phyloP scores from a whole-genome alignment of 2,888 invertebrate genomes.

The Archips crataeganus region DNA sequence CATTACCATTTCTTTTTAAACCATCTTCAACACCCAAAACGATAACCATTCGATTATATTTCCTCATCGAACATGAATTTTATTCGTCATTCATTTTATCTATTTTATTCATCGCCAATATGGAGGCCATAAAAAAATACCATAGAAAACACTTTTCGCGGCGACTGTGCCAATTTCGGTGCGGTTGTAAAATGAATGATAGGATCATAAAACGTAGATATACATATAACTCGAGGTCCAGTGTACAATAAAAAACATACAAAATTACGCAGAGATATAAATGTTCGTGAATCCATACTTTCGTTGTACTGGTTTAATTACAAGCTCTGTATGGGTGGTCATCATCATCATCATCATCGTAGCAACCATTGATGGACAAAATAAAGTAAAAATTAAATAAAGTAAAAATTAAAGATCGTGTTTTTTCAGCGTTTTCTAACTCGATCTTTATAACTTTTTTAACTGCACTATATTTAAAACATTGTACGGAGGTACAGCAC shows the following conservation, averaged over 20 bases:
- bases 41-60: slow-evolving; percentile 11
- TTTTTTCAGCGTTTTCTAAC: too few species aligned
- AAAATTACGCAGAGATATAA: slow-evolving; percentile 38
- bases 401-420: too few species aligned
- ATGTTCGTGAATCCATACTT: slow-evolving; percentile 10
- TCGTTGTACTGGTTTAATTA: neutral
- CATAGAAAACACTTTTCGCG: slow-evolving; percentile 44
- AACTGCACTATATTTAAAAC: too few species aligned
- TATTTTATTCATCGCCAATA: slow-evolving; percentile 27
- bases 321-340: too few species aligned
- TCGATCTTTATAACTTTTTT: too few species aligned
- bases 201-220: slow-evolving; percentile 51
- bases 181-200: slow-evolving; percentile 64
- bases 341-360: too few species aligned
- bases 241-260: slow-evolving; percentile 42
- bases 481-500: too few species aligned
- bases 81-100: slow-evolving; percentile 23
- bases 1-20: neutral
- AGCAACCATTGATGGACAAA: too few species aligned
- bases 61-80: slow-evolving; percentile 22
- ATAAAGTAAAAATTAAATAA: too few species aligned
- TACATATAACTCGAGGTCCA: slow-evolving; percentile 46
- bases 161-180: slow-evolving; percentile 51
- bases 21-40: neutral
- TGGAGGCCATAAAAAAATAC: slow-evolving; percentile 27